Base-by-base conservation (phyloP, 1,140 invertebrate species). In the Apis dorsata region DNA sequence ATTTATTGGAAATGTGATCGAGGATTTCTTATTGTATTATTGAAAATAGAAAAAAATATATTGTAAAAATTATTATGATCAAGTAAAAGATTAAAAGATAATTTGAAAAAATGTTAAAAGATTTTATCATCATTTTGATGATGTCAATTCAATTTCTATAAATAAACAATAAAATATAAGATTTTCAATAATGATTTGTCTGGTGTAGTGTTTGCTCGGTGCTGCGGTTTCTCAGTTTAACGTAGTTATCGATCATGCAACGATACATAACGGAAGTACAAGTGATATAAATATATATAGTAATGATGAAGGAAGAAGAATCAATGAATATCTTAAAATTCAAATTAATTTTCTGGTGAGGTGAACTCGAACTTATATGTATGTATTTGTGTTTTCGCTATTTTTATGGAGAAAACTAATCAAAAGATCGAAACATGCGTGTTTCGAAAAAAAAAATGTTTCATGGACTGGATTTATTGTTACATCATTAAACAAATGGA, bases 191-290 rank as follows among this genome's bases (percentile, higher is more conserved):
- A 4, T 13, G 19, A 53, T 21, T 55, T 17, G 21, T 8, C 53
- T 51, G 24, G 7, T 62, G 44, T 11, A 2, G 13, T 11, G n/a
- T 21, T 53, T n/a, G 10, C 44, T 55, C 13, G 12, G 8, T 70
- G 9, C 60, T 57, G 19, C 49, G 68, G 49, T 63, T 55, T 51
- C 12, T 28, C 49, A n/a, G 21, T 55, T 72, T n/a, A 62, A 71
- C 59, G 49, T 71, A 69, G 15, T 73, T 80, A 72, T 80, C 78
- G 78, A 72, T 70, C 70, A 72, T 63, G 5, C 70, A 57, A 44
- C 55, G 55, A 60, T 53, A 78, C 76, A n/a, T 7, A 19, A 21
- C n/a, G 34, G 13, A 24, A 21, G n/a, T 49, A n/a, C 55, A 70
- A 19, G 57, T n/a, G 77, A 51, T 79, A 70, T 79, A 60, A 72